Conservation (phyloP, 2,113 vertebrate genomes). For the Misgurnus mizolepis region DNA sequence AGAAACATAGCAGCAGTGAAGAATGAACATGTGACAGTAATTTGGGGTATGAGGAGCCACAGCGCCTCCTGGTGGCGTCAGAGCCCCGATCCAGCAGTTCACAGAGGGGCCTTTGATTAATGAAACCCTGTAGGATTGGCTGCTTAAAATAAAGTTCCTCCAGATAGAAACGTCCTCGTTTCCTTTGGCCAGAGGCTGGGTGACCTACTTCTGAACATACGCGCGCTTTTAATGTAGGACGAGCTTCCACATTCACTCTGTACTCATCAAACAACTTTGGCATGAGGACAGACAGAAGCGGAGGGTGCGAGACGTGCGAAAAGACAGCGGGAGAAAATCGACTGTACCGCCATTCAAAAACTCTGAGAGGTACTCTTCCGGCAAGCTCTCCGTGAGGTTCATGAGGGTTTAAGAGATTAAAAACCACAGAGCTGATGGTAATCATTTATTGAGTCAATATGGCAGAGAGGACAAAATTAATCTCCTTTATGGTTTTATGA, state of each 20-base stretch:
- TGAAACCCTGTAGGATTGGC: slow-evolving; percentile 75
- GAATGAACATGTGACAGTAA: neutral
- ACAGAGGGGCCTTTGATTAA: slow-evolving; percentile 58
- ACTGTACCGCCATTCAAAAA: neutral
- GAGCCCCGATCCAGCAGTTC: slow-evolving; percentile 50
- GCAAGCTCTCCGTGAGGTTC: neutral
- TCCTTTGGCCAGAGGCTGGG: slow-evolving; percentile 63
- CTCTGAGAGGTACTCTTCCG: neutral
- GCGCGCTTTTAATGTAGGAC: slow-evolving; percentile 56
- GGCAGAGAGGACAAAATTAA: slow-evolving; percentile 14
- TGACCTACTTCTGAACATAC: slow-evolving; percentile 59
- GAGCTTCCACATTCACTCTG: slow-evolving; percentile 17
- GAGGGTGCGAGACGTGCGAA: neutral
- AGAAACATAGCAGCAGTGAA: too few species aligned
- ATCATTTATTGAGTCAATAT: slow-evolving; percentile 29
- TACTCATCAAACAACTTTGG: slow-evolving; percentile 31
- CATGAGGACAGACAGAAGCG: neutral
- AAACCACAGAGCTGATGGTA: slow-evolving; percentile 25
- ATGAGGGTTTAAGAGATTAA: slow-evolving; percentile 20
- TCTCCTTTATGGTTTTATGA: slow-evolving; percentile 16
- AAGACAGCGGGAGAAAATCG: neutral
- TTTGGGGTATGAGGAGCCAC: neutral
- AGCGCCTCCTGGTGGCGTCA: slow-evolving; percentile 11
- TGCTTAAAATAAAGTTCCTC: slow-evolving; percentile 77
- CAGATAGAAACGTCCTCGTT: slow-evolving; percentile 77